Evolutionary conservation across 2,888 invertebrate genomes (phyloP), one percentile per base, ranked within the genome.

Genomic region (Saturnia japonica): DNA sequence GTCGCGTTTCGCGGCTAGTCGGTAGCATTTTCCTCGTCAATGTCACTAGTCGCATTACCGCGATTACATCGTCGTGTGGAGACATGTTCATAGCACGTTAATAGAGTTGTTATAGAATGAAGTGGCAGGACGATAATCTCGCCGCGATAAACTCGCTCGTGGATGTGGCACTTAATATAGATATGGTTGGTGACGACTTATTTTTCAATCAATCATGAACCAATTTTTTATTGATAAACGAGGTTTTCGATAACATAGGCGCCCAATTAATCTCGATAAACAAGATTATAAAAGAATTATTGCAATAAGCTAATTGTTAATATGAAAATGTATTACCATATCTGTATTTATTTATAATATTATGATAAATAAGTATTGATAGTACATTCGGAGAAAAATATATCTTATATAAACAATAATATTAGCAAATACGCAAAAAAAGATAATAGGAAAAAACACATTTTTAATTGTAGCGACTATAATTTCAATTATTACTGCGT

Each of bases 381-480:
- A 64, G n/a, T 11, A 40, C 0, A 7, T 64, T 64, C 40, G 40
- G 40, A n/a, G 64, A n/a, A 64, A 34, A 64, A 19, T 64, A 64
- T 62, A 64, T 64, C 64, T 40, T 40, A 64, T 12, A 8, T 64
- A 64, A 60, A 60, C 57, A 60, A 60, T 25, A 60, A 28, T 28
- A 60, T 28, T 14, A 40, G 22, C 40, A 64, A n/a, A 64, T 40
- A 40, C 64, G 64, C 64, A 64, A 40, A 64, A 40, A 1, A 1
- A 64, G 64, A 40, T 64, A 40, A 64, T 19, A 64, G n/a, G 34
- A 64, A 64, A 64, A 16, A 4, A 62, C 16, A 28, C 34, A 16
- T 62, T 62, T 62, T 28, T 62, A 34, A 54, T 54, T n/a, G 11
- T 54, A 7, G 8, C 22, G 43, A 43, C 14, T 8, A 43, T 43